Evolutionary conservation across 2,888 invertebrate genomes (phyloP).

Genomic region (Plusia festucae): DNA sequence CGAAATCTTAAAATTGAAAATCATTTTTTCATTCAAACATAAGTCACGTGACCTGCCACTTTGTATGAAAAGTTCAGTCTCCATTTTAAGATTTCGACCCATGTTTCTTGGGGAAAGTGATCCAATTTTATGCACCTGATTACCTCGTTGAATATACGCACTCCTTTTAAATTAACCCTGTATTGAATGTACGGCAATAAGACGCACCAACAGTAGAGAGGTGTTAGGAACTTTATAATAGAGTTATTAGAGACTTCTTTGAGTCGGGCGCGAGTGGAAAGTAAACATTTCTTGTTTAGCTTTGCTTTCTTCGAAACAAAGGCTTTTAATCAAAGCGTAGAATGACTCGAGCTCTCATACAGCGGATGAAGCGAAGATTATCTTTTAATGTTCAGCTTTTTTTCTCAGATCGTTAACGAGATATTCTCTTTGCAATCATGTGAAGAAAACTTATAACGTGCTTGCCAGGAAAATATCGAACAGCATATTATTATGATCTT

Average conservation of each 20-base stretch:
- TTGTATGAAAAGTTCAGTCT: too few species aligned
- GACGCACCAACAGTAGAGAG: slow-evolving; percentile 41
- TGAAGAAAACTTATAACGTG: neutral
- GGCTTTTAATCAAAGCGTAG: slow-evolving; percentile 54
- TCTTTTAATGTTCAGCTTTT: slow-evolving; percentile 2
- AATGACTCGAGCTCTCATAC: slow-evolving; percentile 30
- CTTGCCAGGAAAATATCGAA: too few species aligned
- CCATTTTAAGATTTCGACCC: too few species aligned
- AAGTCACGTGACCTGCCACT: too few species aligned
- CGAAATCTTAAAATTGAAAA: too few species aligned
- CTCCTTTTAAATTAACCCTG: too few species aligned
- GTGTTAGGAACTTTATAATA: slow-evolving; percentile 72
- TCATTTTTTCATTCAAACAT: too few species aligned
- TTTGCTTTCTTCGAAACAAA: slow-evolving; percentile 58
- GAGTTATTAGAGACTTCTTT: slow-evolving; percentile 71
- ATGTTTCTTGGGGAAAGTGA: too few species aligned
- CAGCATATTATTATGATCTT: too few species aligned
- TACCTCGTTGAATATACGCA: too few species aligned
- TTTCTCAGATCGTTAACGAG: neutral
- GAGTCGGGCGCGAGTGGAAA: slow-evolving; percentile 59
- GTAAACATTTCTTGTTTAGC: slow-evolving; percentile 65
- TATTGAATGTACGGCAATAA: slow-evolving; percentile 53
- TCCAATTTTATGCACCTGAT: too few species aligned
- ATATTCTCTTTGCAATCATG: neutral
- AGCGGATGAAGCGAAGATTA: slow-evolving; percentile 26